These are phyloP conservation scores for Osmoderma eremita DNA, from an alignment of 2,888 invertebrate species.

Conservation along the genomic window DNA sequence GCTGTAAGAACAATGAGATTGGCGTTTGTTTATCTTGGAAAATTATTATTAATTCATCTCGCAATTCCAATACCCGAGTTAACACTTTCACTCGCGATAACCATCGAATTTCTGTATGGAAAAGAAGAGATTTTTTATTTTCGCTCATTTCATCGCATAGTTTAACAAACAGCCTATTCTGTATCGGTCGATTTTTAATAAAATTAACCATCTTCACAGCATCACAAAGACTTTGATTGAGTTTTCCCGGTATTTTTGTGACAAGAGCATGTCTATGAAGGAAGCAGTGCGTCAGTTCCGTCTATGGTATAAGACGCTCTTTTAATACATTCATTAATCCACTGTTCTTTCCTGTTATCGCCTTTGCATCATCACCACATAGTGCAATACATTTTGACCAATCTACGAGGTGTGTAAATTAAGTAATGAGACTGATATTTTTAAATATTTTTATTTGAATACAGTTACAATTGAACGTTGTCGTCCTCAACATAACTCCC, in stretches of 20 bases:
- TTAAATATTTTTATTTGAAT: too few species aligned
- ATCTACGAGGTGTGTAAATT: too few species aligned
- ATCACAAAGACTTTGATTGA: not conserved
- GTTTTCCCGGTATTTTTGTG: not conserved
- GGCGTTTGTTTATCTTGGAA: not conserved
- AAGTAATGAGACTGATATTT: too few species aligned
- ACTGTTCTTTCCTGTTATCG: conserved; percentile 1
- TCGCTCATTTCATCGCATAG: not conserved
- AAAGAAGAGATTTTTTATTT: not conserved
- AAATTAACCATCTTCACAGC: too few species aligned
- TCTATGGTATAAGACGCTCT: conserved; percentile 4
- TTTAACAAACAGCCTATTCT: conserved; percentile 5
- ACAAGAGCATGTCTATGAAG: not conserved
- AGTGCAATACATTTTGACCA: not conserved
- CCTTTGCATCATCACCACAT: not conserved
- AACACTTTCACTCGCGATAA: not conserved
- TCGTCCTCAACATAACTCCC: too few species aligned
- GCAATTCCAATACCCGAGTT: not conserved
- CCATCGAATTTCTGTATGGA: not conserved
- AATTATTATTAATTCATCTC: not conserved
- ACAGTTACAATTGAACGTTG: too few species aligned
- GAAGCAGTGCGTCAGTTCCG: not conserved
- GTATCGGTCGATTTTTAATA: conserved; percentile 7
- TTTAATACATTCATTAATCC: conserved; percentile 6
- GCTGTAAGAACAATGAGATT: not conserved